Conservation (phyloP, 2,888 invertebrate genomes). For the Crossocerus cetratus region DNA sequence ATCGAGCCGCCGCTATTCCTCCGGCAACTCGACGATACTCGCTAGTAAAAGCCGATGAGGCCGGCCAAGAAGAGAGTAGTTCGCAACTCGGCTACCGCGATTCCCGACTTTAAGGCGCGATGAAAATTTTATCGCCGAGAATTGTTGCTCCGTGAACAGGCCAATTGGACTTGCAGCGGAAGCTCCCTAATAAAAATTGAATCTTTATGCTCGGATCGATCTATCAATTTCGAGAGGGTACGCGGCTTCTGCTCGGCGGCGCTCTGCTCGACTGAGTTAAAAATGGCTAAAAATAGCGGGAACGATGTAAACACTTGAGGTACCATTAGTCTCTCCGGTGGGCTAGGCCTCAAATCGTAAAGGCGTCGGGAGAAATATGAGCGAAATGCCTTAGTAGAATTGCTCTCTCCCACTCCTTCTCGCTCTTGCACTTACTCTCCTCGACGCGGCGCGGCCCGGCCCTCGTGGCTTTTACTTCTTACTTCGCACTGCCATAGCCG, state of each 20-base stretch:
- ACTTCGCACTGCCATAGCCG: slow-evolving; percentile 10
- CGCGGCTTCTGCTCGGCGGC: background rate
- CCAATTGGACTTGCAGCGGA: background rate
- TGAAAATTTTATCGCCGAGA: background rate
- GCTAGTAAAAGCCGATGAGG: slow-evolving; percentile 51
- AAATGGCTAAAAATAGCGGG: slow-evolving; percentile 62
- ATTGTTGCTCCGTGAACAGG: background rate
- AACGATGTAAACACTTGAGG: slow-evolving; percentile 66
- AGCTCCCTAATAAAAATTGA: background rate
- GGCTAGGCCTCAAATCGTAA: slow-evolving; percentile 45
- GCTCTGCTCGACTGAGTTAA: background rate
- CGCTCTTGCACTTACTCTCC: too few species aligned
- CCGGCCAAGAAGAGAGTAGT: slow-evolving; percentile 20
- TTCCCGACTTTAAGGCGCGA: background rate
- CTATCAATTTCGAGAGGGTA: background rate
- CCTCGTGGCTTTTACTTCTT: slow-evolving; percentile 26
- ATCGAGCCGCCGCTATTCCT: slow-evolving; percentile 20
- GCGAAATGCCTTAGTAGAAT: slow-evolving; percentile 27
- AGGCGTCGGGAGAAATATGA: slow-evolving; percentile 31
- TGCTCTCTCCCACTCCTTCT: slow-evolving; percentile 16
- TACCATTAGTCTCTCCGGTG: slow-evolving; percentile 70
- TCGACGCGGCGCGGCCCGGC: background rate
- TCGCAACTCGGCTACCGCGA: background rate
- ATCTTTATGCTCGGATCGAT: background rate
- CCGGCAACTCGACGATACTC: slow-evolving; percentile 12